Conservation (phyloP, 2,113 vertebrate species). For the Hyla sarda region DNA sequence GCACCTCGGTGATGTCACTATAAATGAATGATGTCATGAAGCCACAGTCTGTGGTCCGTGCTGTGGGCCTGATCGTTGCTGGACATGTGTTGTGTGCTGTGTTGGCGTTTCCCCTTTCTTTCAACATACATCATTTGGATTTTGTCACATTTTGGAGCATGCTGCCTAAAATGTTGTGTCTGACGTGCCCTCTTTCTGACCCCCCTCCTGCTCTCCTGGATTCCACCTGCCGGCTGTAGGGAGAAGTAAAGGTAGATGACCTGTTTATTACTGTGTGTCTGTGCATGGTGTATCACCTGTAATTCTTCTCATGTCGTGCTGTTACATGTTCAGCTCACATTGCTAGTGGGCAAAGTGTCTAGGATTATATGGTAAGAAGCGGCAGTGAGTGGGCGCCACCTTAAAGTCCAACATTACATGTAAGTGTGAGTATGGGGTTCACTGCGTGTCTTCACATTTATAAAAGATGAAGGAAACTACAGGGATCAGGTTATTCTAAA, state of each 20-base stretch:
- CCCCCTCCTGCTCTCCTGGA: slow-evolving; percentile 28
- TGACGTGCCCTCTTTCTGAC: slow-evolving; percentile 33
- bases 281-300: neutral
- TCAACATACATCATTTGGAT: neutral
- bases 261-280: neutral
- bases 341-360: too few species aligned
- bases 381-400: too few species aligned
- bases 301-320: neutral
- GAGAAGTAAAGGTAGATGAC: slow-evolving; percentile 53
- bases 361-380: neutral
- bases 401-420: too few species aligned
- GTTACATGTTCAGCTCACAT: neutral
- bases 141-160: slow-evolving; percentile 25
- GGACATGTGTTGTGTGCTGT: neutral
- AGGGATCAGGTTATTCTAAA: too few species aligned
- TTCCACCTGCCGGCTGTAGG: slow-evolving; percentile 18
- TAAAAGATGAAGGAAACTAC: too few species aligned
- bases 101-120: slow-evolving; percentile 12
- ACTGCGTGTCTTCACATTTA: too few species aligned
- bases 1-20: neutral
- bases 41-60: neutral
- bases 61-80: neutral
- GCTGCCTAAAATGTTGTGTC: slow-evolving; percentile 36
- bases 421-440: too few species aligned
- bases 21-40: too few species aligned